These are phyloP conservation scores for Drosophila santomea DNA, from an alignment of 1,140 invertebrate genomes.

Conservation along the genomic window DNA sequence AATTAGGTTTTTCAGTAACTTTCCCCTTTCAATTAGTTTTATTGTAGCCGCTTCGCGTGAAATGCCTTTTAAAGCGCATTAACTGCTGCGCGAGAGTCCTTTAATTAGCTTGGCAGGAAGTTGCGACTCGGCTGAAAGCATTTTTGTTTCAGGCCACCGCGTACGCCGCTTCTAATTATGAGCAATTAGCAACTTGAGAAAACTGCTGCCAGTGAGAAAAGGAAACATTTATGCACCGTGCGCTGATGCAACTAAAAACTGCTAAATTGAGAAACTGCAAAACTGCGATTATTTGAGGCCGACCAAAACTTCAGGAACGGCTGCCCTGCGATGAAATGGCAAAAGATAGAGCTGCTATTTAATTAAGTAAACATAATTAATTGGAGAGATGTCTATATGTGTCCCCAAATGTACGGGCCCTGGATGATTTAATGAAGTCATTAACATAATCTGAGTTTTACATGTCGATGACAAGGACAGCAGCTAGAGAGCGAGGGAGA, in stretches of 20 bases:
- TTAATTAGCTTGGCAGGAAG: slow-evolving; percentile 74
- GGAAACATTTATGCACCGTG: slow-evolving; percentile 49
- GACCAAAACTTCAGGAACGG: not conserved
- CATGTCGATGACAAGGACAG: slow-evolving; percentile 36
- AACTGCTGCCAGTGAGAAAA: slow-evolving; percentile 19
- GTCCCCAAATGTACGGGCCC: slow-evolving; percentile 15
- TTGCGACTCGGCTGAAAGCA: slow-evolving; percentile 43
- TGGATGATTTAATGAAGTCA: slow-evolving; percentile 64
- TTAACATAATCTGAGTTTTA: slow-evolving; percentile 69
- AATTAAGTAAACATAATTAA: slow-evolving; percentile 64
- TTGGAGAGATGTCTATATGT: slow-evolving; percentile 33
- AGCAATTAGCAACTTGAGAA: slow-evolving; percentile 68
- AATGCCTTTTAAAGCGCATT: slow-evolving; percentile 50
- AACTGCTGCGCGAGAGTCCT: slow-evolving; percentile 59
- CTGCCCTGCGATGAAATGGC: slow-evolving; percentile 7
- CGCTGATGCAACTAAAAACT: not conserved
- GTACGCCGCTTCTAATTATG: slow-evolving; percentile 71
- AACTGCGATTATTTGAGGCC: slow-evolving; percentile 1
- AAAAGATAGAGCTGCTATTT: slow-evolving; percentile 24
- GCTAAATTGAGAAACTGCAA: not conserved
- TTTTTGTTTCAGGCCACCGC: slow-evolving; percentile 48
- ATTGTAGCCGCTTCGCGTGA: slow-evolving; percentile 43
- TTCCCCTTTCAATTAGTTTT: slow-evolving; percentile 70
- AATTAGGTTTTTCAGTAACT: slow-evolving; percentile 65
- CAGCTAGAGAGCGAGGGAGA: not conserved